Evolutionary conservation across 2,797 vertebrate species (phyloP), one percentile per base, ranked within the genome.

Genomic region (Muscicapa comitata): DNA sequence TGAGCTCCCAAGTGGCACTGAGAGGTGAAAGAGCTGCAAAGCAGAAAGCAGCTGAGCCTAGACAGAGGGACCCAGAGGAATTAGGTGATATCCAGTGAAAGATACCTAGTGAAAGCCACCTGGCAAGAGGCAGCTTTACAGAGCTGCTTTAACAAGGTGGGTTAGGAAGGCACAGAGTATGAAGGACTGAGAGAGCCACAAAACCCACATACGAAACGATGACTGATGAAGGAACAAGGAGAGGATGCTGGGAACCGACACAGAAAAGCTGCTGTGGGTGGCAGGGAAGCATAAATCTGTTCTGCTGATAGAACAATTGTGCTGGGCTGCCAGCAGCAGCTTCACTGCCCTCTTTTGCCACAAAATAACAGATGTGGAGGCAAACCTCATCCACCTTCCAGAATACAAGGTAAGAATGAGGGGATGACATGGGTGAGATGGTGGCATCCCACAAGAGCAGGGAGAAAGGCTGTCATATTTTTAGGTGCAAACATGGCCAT

Each of bases 391-490:
- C 25, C 31, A 12, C 16, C 4, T 17, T 79, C 53, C 57, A 58
- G 53, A 20, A 47, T 2, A 8, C 0, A 1, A 48, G 25, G 50
- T 16, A 33, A 40, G 31, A 59, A 38, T 10, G 43, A 74, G 14
- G 10, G 13, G 12, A 48, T 29, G 33, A 26, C 45, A 45, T 0
- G 1, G 59, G 20, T 1, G 11, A 50, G 73, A 31, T 0, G 4
- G 25, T 3, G 11, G 28, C 21, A 35, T 75, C 50, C 62, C 40
- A 8, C 54, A 54, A 42, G 24, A 63, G 25, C 38, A 57, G 28
- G 13, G 21, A 79, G 57, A 85, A 86, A 63, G 16, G 28, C 38
- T 75, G 43, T 81, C 3, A 0, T 23, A n/a, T 55, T 47, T 70
- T 55, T 54, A 66, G 24, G 61, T 79, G 68, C 58, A 20, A 88